Conservation (phyloP, 2,888 invertebrate genomes). For the Thelaira solivaga region DNA sequence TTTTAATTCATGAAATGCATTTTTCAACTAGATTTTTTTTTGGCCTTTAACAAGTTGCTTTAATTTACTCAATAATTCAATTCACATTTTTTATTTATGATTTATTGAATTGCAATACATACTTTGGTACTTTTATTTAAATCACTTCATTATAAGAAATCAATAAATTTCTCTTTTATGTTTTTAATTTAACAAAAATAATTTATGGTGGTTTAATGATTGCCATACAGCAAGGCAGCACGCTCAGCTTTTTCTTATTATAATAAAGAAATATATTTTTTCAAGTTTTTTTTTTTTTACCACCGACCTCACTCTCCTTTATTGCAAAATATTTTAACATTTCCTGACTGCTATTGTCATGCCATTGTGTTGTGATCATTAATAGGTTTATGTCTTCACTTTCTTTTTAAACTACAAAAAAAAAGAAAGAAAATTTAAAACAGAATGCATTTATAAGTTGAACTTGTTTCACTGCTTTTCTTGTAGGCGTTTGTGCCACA, state of each 20-base stretch:
- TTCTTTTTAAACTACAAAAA: conserved; percentile 34
- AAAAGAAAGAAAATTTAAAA: neutral
- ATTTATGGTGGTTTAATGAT: conserved; percentile 4
- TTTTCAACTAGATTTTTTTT: no score
- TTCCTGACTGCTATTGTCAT: conserved; percentile 42
- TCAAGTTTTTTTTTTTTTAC: no score
- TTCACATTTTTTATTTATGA: no score
- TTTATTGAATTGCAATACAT: no score
- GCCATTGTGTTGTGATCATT: conserved; percentile 44
- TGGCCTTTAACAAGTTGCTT: no score
- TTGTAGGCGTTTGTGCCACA: conserved; percentile 57
- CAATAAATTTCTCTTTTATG: neutral
- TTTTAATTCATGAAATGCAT: no score
- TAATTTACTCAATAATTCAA: no score
- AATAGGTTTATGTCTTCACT: conserved; percentile 58
- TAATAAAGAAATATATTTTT: conserved; percentile 31
- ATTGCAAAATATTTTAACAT: neutral
- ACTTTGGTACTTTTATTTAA: no score
- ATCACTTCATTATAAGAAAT: neutral
- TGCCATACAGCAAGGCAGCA: neutral
- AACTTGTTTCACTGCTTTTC: conserved; percentile 47
- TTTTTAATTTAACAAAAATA: neutral
- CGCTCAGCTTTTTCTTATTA: no score
- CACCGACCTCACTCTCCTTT: neutral
- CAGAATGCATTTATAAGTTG: conserved; percentile 33